Evolutionary conservation across 2,888 invertebrate genomes (phyloP).

Genomic region (Nebria salina): DNA sequence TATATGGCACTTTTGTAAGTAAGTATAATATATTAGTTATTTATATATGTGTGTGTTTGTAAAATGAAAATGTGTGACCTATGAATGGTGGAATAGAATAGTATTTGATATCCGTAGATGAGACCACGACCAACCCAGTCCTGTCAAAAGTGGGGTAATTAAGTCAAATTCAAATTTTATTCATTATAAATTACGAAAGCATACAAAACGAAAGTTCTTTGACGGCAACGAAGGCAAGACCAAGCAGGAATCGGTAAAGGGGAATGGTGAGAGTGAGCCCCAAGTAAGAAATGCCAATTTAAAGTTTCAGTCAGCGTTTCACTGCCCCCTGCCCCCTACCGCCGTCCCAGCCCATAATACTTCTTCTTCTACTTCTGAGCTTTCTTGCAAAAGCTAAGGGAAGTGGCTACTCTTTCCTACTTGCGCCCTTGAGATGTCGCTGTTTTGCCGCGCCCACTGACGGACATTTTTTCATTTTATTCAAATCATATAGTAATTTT

Average conservation of each 20-base stretch:
- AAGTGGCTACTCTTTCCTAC: no score
- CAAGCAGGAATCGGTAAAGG: slow-evolving; percentile 46
- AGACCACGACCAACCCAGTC: slow-evolving; percentile 48
- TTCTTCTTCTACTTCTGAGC: slow-evolving; percentile 50
- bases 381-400: no score
- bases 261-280: slow-evolving; percentile 37
- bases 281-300: slow-evolving; percentile 62
- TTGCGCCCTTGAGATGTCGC: no score
- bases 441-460: no score
- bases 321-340: slow-evolving; percentile 14
- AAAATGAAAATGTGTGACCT: no score
- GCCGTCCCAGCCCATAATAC: background rate
- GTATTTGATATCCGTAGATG: no score
- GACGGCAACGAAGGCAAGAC: slow-evolving; percentile 24
- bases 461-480: no score
- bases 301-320: slow-evolving; percentile 59
- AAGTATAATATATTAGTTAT: no score
- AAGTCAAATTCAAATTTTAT: slow-evolving; percentile 65
- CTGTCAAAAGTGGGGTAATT: slow-evolving; percentile 63
- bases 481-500: no score
- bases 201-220: slow-evolving; percentile 48
- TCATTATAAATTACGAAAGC: slow-evolving; percentile 64
- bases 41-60: no score
- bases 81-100: no score
- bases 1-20: no score